These are phyloP conservation scores for Drosophila peninsularis DNA, from an alignment of 2,888 invertebrate genomes.

Conservation along the genomic window DNA sequence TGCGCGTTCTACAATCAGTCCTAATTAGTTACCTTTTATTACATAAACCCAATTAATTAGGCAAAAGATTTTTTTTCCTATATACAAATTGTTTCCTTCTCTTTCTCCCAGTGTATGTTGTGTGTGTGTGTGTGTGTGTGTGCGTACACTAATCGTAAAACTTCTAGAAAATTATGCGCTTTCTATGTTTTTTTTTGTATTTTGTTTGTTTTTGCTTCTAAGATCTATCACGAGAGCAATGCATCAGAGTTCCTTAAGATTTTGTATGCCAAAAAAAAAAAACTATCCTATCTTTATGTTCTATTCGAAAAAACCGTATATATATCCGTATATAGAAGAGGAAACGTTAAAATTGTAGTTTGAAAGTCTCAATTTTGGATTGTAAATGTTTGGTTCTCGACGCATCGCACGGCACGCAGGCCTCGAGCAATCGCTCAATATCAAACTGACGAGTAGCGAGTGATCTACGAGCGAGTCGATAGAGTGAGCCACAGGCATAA, in stretches of 20 bases:
- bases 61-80: slow-evolving; percentile 19
- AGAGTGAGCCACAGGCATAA: background rate
- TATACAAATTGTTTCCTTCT: slow-evolving; percentile 29
- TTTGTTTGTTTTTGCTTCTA: slow-evolving; percentile 22
- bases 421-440: background rate
- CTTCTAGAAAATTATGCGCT: slow-evolving; percentile 54
- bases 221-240: slow-evolving; percentile 55
- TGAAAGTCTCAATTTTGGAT: slow-evolving; percentile 60
- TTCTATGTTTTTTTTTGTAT: slow-evolving; percentile 20
- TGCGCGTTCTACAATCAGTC: slow-evolving; percentile 33
- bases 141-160: slow-evolving; percentile 40
- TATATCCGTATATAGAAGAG: slow-evolving; percentile 8
- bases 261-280: slow-evolving; percentile 23
- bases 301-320: slow-evolving; percentile 20
- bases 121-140: slow-evolving; percentile 15
- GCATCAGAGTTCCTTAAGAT: slow-evolving; percentile 27
- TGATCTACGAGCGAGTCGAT: background rate
- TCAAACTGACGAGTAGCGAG: slow-evolving; percentile 3
- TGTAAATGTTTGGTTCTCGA: slow-evolving; percentile 40
- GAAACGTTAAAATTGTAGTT: slow-evolving; percentile 36
- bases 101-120: background rate
- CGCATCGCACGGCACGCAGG: slow-evolving; percentile 5
- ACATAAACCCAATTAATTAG: slow-evolving; percentile 10
- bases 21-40: slow-evolving; percentile 28
- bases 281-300: slow-evolving; percentile 17